phyloP scores from a whole-genome alignment of 2,113 vertebrate genomes.

The Oreochromis niloticus region DNA sequence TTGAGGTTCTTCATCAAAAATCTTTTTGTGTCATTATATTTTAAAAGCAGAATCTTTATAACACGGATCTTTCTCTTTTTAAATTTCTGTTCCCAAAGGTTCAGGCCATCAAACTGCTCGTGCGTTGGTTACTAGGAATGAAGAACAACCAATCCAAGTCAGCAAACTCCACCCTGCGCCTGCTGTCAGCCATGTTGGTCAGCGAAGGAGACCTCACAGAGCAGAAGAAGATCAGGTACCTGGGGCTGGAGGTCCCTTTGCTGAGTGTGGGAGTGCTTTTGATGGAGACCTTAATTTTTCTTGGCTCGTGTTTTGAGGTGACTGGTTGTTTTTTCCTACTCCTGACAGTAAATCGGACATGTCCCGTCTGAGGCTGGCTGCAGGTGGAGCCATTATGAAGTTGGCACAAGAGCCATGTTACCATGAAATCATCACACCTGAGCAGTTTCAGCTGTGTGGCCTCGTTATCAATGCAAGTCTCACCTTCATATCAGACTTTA shows the following conservation, averaged over 20 bases:
- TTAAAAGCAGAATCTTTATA: not conserved
- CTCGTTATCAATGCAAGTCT: constrained; percentile 95
- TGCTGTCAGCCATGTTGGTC: constrained; percentile 95
- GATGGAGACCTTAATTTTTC: not conserved
- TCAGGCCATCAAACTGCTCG: constrained; percentile 95
- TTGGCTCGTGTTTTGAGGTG: not conserved
- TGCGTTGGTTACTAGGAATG: constrained; percentile 98
- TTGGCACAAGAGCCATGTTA: constrained; percentile 98
- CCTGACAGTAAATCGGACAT: constrained; percentile 93
- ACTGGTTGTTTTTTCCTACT: not conserved
- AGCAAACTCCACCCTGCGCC: constrained; percentile 92
- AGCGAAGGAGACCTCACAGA: constrained; percentile 98
- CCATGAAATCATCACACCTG: constrained; percentile 99
- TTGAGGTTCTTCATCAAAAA: not conserved
- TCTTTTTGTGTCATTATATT: not conserved
- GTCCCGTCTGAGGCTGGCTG: constrained; percentile 95
- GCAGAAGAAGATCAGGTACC: constrained; percentile 95
- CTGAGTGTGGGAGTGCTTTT: not conserved
- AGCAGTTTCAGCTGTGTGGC: constrained; percentile 98
- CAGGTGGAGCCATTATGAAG: constrained; percentile 98
- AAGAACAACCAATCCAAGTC: constrained; percentile 99
- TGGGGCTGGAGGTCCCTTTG: not conserved
- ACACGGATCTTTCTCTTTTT: not conserved
- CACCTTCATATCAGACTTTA: not conserved
- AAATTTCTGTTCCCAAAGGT: constrained; percentile 70